Conservation (phyloP, 2,797 vertebrate genomes). For the Bradypodion ventrale region DNA sequence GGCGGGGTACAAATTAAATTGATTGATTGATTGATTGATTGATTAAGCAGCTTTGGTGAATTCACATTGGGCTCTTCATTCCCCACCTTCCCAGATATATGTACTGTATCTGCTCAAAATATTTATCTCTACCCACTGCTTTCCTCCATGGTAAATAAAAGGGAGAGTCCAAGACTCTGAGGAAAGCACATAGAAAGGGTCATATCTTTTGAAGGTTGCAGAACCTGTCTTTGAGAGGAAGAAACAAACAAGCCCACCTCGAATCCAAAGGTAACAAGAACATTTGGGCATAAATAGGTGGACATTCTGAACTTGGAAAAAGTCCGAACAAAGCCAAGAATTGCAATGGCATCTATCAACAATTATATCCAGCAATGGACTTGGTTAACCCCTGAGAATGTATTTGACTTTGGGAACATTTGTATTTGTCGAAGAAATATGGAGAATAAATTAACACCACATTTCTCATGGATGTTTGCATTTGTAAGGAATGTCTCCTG, state of each 20-base stretch:
- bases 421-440: constrained; percentile 36
- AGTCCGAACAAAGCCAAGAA: constrained; percentile 40
- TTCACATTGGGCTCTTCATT: background rate
- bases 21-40: too few relatives aligned
- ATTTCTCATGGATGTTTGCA: constrained; percentile 20
- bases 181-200: background rate
- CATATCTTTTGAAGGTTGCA: background rate
- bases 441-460: constrained; percentile 19
- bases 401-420: constrained; percentile 27
- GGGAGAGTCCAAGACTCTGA: background rate
- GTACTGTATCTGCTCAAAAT: background rate
- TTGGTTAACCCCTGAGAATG: background rate
- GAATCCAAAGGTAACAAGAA: constrained; percentile 8
- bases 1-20: too few relatives aligned
- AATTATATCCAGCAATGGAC: constrained; percentile 37
- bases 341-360: constrained; percentile 22
- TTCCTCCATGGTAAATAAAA: background rate
- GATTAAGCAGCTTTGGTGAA: background rate
- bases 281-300: constrained; percentile 13
- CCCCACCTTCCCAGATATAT: background rate
- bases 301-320: constrained; percentile 10
- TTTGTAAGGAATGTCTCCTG: constrained; percentile 4
- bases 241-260: background rate
- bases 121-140: background rate
- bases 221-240: background rate